Percentiles rank a stretch among this genome's conserved stretches.
phyloP scores from a whole-genome alignment of 2,113 vertebrate species.

The Forbesichthys agassizii region DNA sequence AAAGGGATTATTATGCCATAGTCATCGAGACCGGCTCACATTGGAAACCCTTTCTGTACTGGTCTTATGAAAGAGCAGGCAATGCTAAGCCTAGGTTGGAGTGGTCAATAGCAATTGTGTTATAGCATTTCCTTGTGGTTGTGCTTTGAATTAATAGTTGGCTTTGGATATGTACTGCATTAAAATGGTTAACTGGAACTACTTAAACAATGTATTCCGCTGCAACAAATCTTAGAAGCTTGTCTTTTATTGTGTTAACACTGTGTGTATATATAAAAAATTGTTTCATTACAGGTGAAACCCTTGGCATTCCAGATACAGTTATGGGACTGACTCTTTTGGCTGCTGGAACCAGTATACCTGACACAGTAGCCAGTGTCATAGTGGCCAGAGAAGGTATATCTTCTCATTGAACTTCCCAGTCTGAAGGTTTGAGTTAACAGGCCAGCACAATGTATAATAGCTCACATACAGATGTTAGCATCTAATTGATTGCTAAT shows the following conservation, averaged over 20 bases:
- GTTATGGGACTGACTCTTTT: slow-evolving; percentile 96
- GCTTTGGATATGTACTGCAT: no score
- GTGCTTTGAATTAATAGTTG: neutral
- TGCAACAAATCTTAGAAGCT: no score
- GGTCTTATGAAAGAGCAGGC: slow-evolving; percentile 15
- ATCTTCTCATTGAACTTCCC: neutral
- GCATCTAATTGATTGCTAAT: no score
- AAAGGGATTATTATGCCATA: slow-evolving; percentile 72
- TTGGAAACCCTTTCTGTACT: slow-evolving; percentile 19
- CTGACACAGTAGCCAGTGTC: slow-evolving; percentile 93
- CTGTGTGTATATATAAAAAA: neutral
- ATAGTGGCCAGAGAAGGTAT: slow-evolving; percentile 95
- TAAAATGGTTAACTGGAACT: no score
- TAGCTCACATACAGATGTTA: neutral
- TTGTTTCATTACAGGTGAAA: slow-evolving; percentile 81
- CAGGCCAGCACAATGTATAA: neutral
- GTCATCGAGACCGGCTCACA: slow-evolving; percentile 43
- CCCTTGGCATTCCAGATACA: slow-evolving; percentile 89
- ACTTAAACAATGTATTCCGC: no score
- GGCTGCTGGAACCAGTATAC: slow-evolving; percentile 95
- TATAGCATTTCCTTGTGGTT: neutral
- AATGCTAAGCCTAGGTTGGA: neutral
- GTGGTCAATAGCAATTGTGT: slow-evolving; percentile 7
- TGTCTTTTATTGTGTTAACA: no score
- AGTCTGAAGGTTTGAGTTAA: no score